Conservation (phyloP, 2,113 vertebrate species). For the Sceloporus tristichus region DNA sequence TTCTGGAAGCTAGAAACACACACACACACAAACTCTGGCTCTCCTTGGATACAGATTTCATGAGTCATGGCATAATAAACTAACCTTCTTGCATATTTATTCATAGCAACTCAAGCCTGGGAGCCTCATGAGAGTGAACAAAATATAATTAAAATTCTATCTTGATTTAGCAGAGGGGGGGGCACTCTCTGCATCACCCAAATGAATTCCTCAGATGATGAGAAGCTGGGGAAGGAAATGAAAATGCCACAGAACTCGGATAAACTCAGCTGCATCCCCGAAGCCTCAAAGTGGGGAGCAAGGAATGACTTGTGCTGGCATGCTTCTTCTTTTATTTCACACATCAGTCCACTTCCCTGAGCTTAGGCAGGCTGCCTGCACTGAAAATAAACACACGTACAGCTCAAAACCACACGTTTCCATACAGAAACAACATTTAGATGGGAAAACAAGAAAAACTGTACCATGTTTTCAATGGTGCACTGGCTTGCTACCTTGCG, state of each 20-base stretch:
- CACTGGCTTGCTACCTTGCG: no score
- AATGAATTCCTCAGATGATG: conserved; percentile 1
- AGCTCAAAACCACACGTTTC: not conserved
- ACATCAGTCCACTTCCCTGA: no score
- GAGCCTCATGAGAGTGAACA: conserved; percentile 33
- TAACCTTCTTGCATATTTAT: conserved; percentile 42
- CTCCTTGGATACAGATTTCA: conserved; percentile 47
- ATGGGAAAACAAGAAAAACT: not conserved
- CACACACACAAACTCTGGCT: not conserved
- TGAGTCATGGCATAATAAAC: conserved; percentile 45
- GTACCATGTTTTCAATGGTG: not conserved
- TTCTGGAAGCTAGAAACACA: conserved; percentile 21
- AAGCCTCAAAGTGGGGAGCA: not conserved
- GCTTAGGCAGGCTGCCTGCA: not conserved
- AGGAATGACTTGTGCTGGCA: no score
- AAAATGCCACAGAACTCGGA: not conserved
- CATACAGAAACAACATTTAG: not conserved
- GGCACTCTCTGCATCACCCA: not conserved
- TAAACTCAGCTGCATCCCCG: not conserved
- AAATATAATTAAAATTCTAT: conserved; percentile 48
- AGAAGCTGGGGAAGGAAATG: not conserved
- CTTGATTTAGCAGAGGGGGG: not conserved
- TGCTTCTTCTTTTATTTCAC: not conserved
- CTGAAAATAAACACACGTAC: not conserved
- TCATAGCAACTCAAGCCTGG: conserved; percentile 35